A percentile compares a stretch with the other conserved stretches of the same genome.
These are phyloP conservation scores for Psilanteris sp. DNA, from an alignment of 1,140 invertebrate genomes.

Conservation along the genomic window DNA sequence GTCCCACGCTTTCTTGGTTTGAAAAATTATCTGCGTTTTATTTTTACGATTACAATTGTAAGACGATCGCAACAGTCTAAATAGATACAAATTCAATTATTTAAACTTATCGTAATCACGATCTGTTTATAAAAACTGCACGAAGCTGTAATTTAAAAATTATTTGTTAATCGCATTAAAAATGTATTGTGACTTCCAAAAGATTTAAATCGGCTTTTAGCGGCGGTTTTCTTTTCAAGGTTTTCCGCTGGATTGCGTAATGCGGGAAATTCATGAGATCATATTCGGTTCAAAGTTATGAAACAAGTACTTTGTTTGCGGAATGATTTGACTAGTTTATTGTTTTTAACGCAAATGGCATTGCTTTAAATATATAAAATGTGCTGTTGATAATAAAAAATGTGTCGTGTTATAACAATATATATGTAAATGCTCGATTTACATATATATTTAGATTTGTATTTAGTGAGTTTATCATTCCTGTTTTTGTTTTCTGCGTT, in stretches of 20 bases:
- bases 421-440: no score
- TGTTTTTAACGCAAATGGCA: not conserved
- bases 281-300: conserved; percentile 47
- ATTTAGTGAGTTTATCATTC: no score
- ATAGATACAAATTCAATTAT: no score
- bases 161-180: no score
- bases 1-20: conserved; percentile 31
- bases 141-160: no score
- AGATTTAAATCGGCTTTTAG: conserved; percentile 19
- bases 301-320: conserved; percentile 32
- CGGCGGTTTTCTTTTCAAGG: conserved; percentile 48
- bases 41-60: not conserved
- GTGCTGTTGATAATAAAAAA: no score
- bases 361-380: not conserved
- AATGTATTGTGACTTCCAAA: no score
- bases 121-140: no score
- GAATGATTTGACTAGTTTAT: not conserved
- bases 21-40: conserved; percentile 13
- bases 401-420: no score
- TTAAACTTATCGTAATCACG: no score
- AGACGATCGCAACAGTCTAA: not conserved
- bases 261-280: conserved; percentile 50
- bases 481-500: no score
- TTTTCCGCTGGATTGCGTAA: conserved; percentile 39
- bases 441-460: no score